Evolutionary conservation across 2,113 vertebrate species (phyloP), one percentile per base, ranked within the genome.

Genomic region (Ailurus styani): DNA sequence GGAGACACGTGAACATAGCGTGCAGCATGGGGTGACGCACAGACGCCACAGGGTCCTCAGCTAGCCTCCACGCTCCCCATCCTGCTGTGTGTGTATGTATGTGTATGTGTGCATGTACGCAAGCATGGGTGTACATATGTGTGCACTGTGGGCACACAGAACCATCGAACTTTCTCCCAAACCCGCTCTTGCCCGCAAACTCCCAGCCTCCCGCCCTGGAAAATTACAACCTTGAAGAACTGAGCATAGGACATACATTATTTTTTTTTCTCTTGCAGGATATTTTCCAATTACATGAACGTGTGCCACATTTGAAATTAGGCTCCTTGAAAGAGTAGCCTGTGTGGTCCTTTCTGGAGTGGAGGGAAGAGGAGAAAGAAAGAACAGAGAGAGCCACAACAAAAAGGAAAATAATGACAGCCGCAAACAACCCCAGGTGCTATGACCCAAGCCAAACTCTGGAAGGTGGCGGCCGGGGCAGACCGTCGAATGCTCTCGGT

Each of bases 1-100:
- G 6, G 50, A 54, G 6, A 20, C 31, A 1, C 6, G 37, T 1
- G n/a, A 29, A 17, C 50, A 3, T 0, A 0, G 54, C 0, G 0
- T 23, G 9, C 5, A 21, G 6, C 14, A 3, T 0, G 3, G 0
- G 42, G n/a, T 12, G 66, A 64, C 47, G 40, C 55, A 29, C 25
- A 55, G 86, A 52, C 0, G 5, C 27, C 54, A 3, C 50, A 27
- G 64, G 55, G 62, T 17, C 15, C 54, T 2, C 0, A 6, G 7
- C 55, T 29, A 62, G 52, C n/a, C 68, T 37, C 0, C 0, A 21
- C 7, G 14, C 12, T 27, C 29, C 31, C 11, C 4, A 1, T 27
- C 13, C 54, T 9, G 18, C 55, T 15, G 14, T 8, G 3, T 1
- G 40, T 37, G 2, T 2, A 8, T 52, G 10, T 8, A 3, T 11